Conservation (phyloP, 2,113 vertebrate genomes). For the Entomyzon cyanotis region DNA sequence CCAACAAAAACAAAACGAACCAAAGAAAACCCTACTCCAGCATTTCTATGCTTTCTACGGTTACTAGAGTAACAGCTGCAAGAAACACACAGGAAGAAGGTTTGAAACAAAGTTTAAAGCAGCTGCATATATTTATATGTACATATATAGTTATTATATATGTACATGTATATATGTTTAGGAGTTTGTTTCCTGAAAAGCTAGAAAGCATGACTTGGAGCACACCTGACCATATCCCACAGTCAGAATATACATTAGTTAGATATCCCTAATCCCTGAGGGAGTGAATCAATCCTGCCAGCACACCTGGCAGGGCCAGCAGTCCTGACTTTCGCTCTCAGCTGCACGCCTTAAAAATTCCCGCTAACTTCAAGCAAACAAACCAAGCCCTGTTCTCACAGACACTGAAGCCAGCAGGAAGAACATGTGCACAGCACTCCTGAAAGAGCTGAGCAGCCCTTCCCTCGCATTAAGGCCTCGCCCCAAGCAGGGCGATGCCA, state of each 20-base stretch:
- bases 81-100: neutral
- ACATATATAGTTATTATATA: too few relatives aligned
- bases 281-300: too few relatives aligned
- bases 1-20: neutral
- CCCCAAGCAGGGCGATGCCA: neutral
- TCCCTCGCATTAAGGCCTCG: fast-evolving
- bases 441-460: fast-evolving
- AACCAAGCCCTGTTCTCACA: too few relatives aligned
- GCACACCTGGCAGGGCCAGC: too few relatives aligned
- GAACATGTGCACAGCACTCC: fast-evolving
- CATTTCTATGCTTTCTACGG: neutral
- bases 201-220: neutral
- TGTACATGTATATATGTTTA: fast-evolving
- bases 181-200: neutral
- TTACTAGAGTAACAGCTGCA: neutral
- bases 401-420: neutral
- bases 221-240: neutral
- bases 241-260: neutral
- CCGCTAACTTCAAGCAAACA: neutral
- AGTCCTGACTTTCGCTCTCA: neutral
- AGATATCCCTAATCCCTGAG: fast-evolving
- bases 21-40: neutral
- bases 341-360: neutral
- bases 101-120: neutral
- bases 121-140: neutral